These are phyloP conservation scores for Drosophila lacteicornis DNA, from an alignment of 1,140 invertebrate species.

Conservation along the genomic window DNA sequence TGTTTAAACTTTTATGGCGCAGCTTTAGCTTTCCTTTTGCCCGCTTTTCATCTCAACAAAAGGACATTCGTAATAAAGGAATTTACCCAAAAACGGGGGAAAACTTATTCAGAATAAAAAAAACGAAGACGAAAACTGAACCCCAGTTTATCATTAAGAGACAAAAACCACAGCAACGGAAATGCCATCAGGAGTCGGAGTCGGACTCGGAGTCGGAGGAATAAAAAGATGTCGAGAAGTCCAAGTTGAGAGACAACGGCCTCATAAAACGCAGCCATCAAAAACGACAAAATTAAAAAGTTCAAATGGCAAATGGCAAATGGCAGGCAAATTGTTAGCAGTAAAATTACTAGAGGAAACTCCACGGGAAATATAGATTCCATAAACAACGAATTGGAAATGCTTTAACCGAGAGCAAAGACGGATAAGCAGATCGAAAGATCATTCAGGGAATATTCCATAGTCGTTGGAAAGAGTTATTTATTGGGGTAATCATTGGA, in stretches of 20 bases:
- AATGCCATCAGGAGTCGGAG: slow-evolving; percentile 43
- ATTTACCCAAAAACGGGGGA: slow-evolving; percentile 48
- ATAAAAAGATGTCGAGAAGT: slow-evolving; percentile 38
- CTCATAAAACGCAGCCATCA: slow-evolving; percentile 81
- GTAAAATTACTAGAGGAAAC: slow-evolving; percentile 48
- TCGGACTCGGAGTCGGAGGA: slow-evolving; percentile 18
- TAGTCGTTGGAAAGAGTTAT: slow-evolving; percentile 6
- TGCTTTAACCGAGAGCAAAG: slow-evolving; percentile 2
- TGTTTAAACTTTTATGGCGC: slow-evolving; percentile 64
- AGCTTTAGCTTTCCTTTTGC: slow-evolving; percentile 61
- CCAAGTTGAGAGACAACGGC: slow-evolving; percentile 70
- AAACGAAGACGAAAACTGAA: slow-evolving; percentile 53
- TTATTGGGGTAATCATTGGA: slow-evolving; percentile 17
- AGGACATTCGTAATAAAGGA: slow-evolving; percentile 65
- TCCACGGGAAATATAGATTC: neutral
- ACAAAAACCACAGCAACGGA: slow-evolving; percentile 61
- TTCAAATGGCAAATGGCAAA: slow-evolving; percentile 78
- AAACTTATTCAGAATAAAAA: slow-evolving; percentile 40
- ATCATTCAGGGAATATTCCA: slow-evolving; percentile 12
- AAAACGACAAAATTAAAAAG: slow-evolving; percentile 80
- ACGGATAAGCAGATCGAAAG: neutral
- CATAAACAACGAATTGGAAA: slow-evolving; percentile 21
- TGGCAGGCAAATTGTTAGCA: slow-evolving; percentile 69
- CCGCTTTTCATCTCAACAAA: slow-evolving; percentile 58
- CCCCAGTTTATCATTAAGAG: slow-evolving; percentile 76